These are phyloP conservation scores for Epinephelus moara DNA, from an alignment of 2,113 vertebrate genomes.

Conservation along the genomic window DNA sequence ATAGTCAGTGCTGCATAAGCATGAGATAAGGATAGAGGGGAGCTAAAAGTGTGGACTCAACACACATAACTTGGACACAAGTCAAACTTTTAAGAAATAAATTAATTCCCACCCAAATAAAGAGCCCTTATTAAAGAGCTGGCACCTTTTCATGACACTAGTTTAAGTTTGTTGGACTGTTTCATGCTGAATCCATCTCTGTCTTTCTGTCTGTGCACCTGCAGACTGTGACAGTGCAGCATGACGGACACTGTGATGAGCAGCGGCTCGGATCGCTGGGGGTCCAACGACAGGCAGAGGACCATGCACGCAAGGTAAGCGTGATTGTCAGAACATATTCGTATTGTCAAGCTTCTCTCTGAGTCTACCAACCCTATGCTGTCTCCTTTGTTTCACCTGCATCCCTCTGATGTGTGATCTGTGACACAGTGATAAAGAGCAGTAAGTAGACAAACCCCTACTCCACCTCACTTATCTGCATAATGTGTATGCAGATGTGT, in stretches of 20 bases:
- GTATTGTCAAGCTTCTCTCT: background rate
- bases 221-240: conserved; percentile 59
- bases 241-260: conserved; percentile 94
- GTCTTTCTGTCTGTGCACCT: conserved; percentile 15
- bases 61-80: background rate
- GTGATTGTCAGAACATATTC: background rate
- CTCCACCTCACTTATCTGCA: conserved; percentile 26
- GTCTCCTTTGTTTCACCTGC: conserved; percentile 48
- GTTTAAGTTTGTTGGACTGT: background rate
- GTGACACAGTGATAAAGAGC: conserved; percentile 90
- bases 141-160: conserved; percentile 8
- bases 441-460: conserved; percentile 87
- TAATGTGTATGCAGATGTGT: conserved; percentile 22
- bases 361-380: conserved; percentile 1
- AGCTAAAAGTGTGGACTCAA: conserved; percentile 17
- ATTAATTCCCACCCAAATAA: conserved; percentile 14
- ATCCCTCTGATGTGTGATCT: conserved; percentile 39
- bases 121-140: background rate
- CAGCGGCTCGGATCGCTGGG: conserved; percentile 88
- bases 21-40: conserved; percentile 15
- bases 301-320: conserved; percentile 88
- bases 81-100: background rate
- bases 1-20: conserved; percentile 41
- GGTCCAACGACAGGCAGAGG: conserved; percentile 88
- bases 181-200: background rate